Base-by-base conservation (phyloP, 1,140 invertebrate species). In the Belonocnema kinseyi region DNA sequence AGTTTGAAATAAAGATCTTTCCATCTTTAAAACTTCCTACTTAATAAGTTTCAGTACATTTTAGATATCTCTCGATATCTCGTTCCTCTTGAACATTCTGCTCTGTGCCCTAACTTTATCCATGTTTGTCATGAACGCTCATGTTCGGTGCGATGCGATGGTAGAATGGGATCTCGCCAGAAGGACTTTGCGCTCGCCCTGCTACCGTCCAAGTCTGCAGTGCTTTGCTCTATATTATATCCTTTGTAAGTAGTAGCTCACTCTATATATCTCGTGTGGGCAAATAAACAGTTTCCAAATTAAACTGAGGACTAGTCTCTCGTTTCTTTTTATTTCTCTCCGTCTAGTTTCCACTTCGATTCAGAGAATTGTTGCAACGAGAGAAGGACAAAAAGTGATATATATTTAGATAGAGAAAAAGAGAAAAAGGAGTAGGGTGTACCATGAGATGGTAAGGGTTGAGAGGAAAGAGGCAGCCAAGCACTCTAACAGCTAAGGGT, bases 271-370 rank as follows among this genome's bases (percentile, higher is more conserved):
- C 33, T 66, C 61, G 26, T 66, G 61, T 40, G 26, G 13, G 61
- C 40, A 66, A 66, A 66, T 66, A 66, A 66, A 40, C 61, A 66
- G 26, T 21, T 66, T 66, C 61, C 26, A 66, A 66, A 66, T 66
- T 66, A 66, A 66, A 66, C 61, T 21, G 26, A 66, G 61, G 61
- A 46, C 61, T 66, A 66, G 61, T 66, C 12, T 40, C 61, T 16
- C 26, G 3, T 40, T n/a, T 66, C 10, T 66, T 7, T 66, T 4
- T 46, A 16, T 66, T 16, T 46, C 21, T 66, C 61, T 66, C 40
- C 40, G 33, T 66, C 61, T 7, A 66, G 61, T 66, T 66, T 66
- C 61, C 61, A 66, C 61, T 66, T 66, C 61, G 61, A 66, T 66
- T 66, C 26, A 8, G 61, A 16, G 61, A 66, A 66, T 66, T 40